Base-by-base conservation (phyloP, 2,113 vertebrate species). In the Siphamia tubifer region DNA sequence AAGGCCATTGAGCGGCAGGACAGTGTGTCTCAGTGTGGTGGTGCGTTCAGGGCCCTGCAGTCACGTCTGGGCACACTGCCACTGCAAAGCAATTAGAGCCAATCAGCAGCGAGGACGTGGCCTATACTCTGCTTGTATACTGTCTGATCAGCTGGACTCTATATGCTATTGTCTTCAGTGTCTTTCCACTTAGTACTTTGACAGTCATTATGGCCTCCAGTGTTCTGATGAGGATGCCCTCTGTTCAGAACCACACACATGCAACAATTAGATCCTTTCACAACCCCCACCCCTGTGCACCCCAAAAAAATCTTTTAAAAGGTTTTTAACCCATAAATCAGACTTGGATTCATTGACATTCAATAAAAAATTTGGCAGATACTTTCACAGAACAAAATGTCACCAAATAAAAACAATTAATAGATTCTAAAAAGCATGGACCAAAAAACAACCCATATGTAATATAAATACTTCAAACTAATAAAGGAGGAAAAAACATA, bases 1-100 rank as follows among this genome's bases (percentile, higher is more conserved):
- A 67, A 58, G 77, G 83, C 89, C 72, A 68, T 87, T 65, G 70
- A 86, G 77, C 85, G 58, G 62, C 60, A 71, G 85, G 86, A 87
- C 70, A 79, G 54, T 92, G 92, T 91, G 73, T 83, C 70, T 87
- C 63, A 78, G 32, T 89, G 54, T 90, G 77, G 68, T 48, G 84
- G 90, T 87, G 74, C n/a, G n/a, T 85, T 87, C 64, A 82, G 68
- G 68, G 6, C 31, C 47, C 77, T 78, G 56, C 71, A 57, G 65
- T 42, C 68, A 85, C 62, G 62, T 81, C 74, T 68, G 45, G 49
- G 80, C 74, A 73, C 79, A 0, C 74, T 24, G 72, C 67, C 68
- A 90, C 66, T 63, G 82, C 69, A 51, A 53, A 54, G 70, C 84
- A 84, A 62, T 83, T 77, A 87, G 74, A 74, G 48, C 42, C 66